Evolutionary conservation across 1,140 invertebrate species (phyloP), one percentile per base, ranked within the genome.

Genomic region (Atopsyche davidsoni): DNA sequence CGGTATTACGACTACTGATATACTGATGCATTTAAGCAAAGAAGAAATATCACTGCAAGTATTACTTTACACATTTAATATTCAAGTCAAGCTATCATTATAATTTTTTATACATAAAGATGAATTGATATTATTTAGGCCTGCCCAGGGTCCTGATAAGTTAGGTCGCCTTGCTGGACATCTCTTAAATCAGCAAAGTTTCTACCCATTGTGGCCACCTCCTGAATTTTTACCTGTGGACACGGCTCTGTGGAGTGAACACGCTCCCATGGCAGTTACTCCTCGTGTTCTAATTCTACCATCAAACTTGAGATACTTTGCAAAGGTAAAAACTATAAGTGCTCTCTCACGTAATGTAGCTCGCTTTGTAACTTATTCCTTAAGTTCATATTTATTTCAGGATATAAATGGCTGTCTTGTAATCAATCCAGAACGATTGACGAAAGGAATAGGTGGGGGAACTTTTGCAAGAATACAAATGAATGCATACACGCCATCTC

Each of bases 271-370:
- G 46, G 70, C 82, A 10, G 66, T 73, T 39, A 80, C 80, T 38
- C 92, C 92, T 1, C 89, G 96, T 63, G 56, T 96, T 6, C 66
- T 96, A 1, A 68, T 96, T 34, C 62, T 91, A 53, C 91, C 92
- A 2, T 93, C 91, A 7, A 83, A 89, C 63, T 80, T 94, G 45
- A 77, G 82, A 65, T 79, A 84, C 63, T 95, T 93, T 67, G 77
- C 86, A 34, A 90, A 87, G 76, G 85, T 85, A 66, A 36, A 23
- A 40, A 2, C 2, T 16, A 34, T 9, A 42, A 31, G 42, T 47
- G 46, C 38, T 44, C 39, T 47, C 14, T 47, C 53, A 14, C n/a
- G 25, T 46, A 44, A 50, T 52, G 34, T 61, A 17, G 17, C 38
- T 53, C 11, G 1, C 7, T 42, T 49, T 53, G 4, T 6, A 42